Conservation (phyloP, 37 sponge, comb jelly and placozoan genomes). For the Ianthella basta region DNA sequence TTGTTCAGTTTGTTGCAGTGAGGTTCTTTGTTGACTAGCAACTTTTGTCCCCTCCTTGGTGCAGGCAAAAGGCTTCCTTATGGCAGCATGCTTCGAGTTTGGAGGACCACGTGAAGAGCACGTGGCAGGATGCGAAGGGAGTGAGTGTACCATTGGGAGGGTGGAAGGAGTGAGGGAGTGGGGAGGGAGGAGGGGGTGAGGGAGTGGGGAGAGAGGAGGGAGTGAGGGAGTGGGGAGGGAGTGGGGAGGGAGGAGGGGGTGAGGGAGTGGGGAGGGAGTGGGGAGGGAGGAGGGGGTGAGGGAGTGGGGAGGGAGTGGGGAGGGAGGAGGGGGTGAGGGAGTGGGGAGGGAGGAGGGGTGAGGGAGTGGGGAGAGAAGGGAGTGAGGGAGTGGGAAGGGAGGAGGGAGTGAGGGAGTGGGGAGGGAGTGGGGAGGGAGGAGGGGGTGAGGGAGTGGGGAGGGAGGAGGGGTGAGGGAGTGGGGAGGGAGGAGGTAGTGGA, state of each 20-base stretch:
- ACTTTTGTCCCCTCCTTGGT: background rate
- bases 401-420: background rate
- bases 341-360: background rate
- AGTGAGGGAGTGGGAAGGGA: background rate
- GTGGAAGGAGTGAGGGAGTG: background rate
- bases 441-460: background rate
- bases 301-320: background rate
- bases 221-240: background rate
- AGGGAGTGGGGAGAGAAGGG: background rate
- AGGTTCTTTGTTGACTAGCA: too few relatives aligned
- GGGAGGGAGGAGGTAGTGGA: background rate
- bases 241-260: background rate
- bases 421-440: background rate
- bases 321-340: background rate
- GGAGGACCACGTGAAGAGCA: conserved; percentile 49
- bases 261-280: background rate
- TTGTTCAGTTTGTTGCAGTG: background rate
- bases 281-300: background rate
- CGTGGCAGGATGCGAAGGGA: background rate
- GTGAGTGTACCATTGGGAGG: background rate
- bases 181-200: background rate
- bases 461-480: background rate
- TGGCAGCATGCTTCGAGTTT: conserved; percentile 84
- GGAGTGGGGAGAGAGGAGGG: background rate
- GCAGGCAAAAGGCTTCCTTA: conserved; percentile 81